Conservation (phyloP, 2,797 vertebrate genomes). For the Morelia viridis region DNA sequence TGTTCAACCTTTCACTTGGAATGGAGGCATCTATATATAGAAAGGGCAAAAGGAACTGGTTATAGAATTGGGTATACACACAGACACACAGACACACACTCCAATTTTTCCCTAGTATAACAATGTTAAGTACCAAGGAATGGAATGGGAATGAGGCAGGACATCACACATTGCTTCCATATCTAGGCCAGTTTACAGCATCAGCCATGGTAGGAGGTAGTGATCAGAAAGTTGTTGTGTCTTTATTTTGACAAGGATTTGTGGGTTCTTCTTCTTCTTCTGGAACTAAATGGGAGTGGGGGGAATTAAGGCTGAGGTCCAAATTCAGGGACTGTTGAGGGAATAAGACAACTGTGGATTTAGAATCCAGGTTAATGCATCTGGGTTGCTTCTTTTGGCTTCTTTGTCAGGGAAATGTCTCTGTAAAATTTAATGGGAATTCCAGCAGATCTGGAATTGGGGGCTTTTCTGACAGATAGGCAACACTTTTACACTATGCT, state of each 20-base stretch:
- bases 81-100: background rate
- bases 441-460: background rate
- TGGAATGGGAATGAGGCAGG: background rate
- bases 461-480: background rate
- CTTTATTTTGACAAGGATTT: background rate
- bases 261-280: background rate
- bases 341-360: background rate
- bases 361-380: background rate
- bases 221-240: background rate
- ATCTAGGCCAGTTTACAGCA: background rate
- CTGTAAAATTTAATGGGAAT: background rate
- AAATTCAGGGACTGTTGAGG: background rate
- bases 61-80: background rate
- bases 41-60: background rate
- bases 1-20: background rate
- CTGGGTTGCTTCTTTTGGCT: background rate
- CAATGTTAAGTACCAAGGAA: background rate
- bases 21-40: background rate
- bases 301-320: background rate
- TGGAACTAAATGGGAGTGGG: background rate
- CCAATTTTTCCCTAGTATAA: background rate
- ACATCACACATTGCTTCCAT: background rate
- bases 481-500: background rate
- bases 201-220: background rate
- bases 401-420: background rate